Evolutionary conservation across 2,797 vertebrate genomes (phyloP), one percentile per base, ranked within the genome.

Genomic region (Peromyscus melanophrys): DNA sequence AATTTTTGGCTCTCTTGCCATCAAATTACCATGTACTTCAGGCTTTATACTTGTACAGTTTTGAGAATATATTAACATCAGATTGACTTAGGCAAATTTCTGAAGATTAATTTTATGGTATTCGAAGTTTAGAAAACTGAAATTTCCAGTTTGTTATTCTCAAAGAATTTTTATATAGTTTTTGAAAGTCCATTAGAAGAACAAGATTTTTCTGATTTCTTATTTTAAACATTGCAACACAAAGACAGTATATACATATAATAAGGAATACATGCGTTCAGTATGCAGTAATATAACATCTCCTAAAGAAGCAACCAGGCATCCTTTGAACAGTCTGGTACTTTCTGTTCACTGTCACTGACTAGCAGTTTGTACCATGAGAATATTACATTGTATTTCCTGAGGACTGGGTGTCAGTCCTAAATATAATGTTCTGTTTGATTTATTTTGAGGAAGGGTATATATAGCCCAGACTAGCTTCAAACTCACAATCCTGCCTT

Each of bases 11-110:
- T 93, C 46, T 69, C 43, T 94, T 93, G 67, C 49, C 57, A 80
- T 93, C 57, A 94, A 75, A 34, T n/a, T 52, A 73, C 17, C 61
- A 88, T 43, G 89, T 0, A 86, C 4, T 80, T 55, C 25, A 93
- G 49, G 21, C 57, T 27, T 78, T 86, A 96, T 1, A 95, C 3
- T 93, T 34, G 2, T 73, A 76, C 5, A 92, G 59, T 90, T 83
- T 92, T 49, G 76, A 91, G 95, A 96, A 85, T 49, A 90, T 88
- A 89, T 90, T 89, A 92, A 96, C 59, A 71, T 91, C 63, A 90
- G 23, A 96, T 95, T 91, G 25, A 97, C 16, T 81, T 71, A n/a
- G 82, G 65, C 86, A 87, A 14, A 52, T 89, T 96, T 93, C 84
- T 49, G 29, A 94, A 97, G 55, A 61, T 37, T 93, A 96, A 85